A percentile compares a stretch with the other conserved stretches of the same genome.
These are phyloP conservation scores for Myioborus melanocephalus DNA, from an alignment of 2,797 vertebrate species.

Conservation along the genomic window DNA sequence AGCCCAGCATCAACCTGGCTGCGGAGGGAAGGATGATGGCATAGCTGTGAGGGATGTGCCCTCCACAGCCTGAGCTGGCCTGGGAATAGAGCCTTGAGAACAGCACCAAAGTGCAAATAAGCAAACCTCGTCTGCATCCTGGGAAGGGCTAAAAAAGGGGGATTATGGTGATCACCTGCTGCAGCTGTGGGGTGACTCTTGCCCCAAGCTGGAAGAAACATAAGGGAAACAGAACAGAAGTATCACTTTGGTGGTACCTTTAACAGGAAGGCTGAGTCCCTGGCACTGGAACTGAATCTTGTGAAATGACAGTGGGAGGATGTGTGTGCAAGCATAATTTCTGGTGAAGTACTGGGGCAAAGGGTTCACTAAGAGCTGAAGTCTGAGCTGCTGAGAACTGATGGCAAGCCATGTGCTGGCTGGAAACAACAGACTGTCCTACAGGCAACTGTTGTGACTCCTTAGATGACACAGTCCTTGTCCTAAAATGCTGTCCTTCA, in stretches of 20 bases:
- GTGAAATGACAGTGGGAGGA: not conserved
- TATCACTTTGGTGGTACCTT: not conserved
- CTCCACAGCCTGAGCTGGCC: not conserved
- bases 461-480: not conserved
- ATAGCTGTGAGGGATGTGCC: accelerated
- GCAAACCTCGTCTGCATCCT: not conserved
- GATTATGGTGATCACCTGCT: not conserved
- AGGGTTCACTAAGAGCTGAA: accelerated
- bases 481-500: not conserved
- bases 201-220: not conserved
- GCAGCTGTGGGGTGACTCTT: not conserved
- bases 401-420: not conserved
- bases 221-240: not conserved
- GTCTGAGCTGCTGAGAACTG: not conserved
- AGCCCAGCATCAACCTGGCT: not conserved
- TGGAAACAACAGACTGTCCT: not conserved
- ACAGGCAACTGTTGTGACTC: not conserved
- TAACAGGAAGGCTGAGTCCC: not conserved
- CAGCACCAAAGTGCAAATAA: not conserved
- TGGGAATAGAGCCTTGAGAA: not conserved
- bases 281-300: not conserved
- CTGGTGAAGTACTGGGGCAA: not conserved
- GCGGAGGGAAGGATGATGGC: not conserved
- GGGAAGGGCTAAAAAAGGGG: not conserved
- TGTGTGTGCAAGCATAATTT: not conserved